phyloP scores from a whole-genome alignment of 2,888 invertebrate species.

The Carcina quercana region DNA sequence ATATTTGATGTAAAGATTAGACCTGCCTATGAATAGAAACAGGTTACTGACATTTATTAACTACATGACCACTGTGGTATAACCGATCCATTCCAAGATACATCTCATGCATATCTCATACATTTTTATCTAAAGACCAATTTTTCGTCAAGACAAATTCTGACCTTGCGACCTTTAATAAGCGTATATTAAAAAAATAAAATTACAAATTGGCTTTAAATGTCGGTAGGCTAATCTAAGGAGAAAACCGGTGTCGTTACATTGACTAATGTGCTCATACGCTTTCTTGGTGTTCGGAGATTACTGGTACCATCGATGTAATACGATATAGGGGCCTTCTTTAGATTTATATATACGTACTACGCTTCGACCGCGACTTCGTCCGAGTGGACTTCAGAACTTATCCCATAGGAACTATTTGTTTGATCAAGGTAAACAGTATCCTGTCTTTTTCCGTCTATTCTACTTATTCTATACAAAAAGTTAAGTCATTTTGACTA shows the following conservation, averaged over 20 bases:
- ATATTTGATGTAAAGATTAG: slow-evolving; percentile 9
- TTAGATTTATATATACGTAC: too few relatives aligned
- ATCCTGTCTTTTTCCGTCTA: too few relatives aligned
- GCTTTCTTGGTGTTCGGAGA: slow-evolving; percentile 31
- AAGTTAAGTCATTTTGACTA: too few relatives aligned
- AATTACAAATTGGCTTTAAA: slow-evolving; percentile 38
- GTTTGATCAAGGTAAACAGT: too few relatives aligned
- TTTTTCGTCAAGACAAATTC: slow-evolving; percentile 37
- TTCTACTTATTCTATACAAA: too few relatives aligned
- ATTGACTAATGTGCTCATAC: slow-evolving; percentile 58
- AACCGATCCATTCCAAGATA: slow-evolving; percentile 11
- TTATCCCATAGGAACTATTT: too few relatives aligned
- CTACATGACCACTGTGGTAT: neutral
- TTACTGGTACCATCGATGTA: too few relatives aligned
- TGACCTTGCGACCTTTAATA: slow-evolving; percentile 48
- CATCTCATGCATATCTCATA: slow-evolving; percentile 1
- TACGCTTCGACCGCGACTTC: too few relatives aligned
- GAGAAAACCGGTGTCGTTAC: slow-evolving; percentile 40
- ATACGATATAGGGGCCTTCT: too few relatives aligned
- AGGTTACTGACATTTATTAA: slow-evolving; percentile 12
- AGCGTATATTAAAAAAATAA: slow-evolving; percentile 31
- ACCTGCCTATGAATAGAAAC: slow-evolving; percentile 8
- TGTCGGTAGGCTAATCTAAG: slow-evolving; percentile 42
- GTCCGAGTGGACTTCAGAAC: too few relatives aligned
- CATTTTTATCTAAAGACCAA: slow-evolving; percentile 23